Evolutionary conservation across 2,888 invertebrate genomes (phyloP), one percentile per base, ranked within the genome.

Genomic region (Synanthedon vespiformis): DNA sequence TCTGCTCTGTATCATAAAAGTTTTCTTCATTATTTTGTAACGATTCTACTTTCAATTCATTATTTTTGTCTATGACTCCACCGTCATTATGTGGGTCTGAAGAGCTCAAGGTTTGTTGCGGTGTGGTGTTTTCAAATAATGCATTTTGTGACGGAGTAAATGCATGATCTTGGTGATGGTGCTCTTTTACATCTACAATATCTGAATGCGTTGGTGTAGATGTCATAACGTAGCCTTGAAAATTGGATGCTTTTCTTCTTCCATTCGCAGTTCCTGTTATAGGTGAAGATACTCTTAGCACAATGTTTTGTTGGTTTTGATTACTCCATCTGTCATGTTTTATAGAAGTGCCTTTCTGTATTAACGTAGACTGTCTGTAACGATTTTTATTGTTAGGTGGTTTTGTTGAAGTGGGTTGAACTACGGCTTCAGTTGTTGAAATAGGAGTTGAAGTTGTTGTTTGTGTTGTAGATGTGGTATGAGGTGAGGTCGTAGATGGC

Each of bases 341-440:
- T 0, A 83, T 74, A n/a, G 87, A 86, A 22, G 86, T 86, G 16
- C 87, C 86, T 65, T 86, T 85, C 10, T 68, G 56, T 64, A 84
- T 74, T 53, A 87, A 58, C 14, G 83, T 84, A 12, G 87, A 82
- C 61, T 81, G 79, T 61, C 87, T 69, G 58, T 78, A 87, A 50
- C 87, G 76, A 56, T 82, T 86, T 61, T 68, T 77, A 57, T 61
- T 74, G 58, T 72, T 81, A 48, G 69, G 63, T 56, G 68, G 67
- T 41, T 71, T 72, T 11, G 59, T 53, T 14, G 53, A 40, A 5
- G 51, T 27, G 3, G 50, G 50, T 40, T 56, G 52, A 11, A 52
- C 54, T 53, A 62, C 57, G 5, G 56, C 58, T 57, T 61, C 61
- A 44, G 56, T 57, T 41, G 52, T 60, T 49, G 58, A 41, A 52